These are phyloP conservation scores for Urocyon cinereoargenteus DNA, from an alignment of 2,797 vertebrate genomes.

Conservation along the genomic window DNA sequence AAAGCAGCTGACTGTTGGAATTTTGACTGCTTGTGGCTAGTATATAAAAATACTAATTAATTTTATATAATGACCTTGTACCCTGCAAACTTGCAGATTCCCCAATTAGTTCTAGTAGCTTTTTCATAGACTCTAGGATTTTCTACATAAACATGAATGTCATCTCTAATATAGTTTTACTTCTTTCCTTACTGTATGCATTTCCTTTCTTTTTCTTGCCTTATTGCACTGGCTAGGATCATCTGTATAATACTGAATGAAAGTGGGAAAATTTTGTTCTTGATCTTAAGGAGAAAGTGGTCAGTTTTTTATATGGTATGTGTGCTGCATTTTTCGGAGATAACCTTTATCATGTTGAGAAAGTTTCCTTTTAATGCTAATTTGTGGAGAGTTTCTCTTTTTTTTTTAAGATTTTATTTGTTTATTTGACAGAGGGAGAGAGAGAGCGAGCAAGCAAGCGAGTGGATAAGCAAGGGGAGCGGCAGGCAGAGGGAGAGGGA, in stretches of 20 bases:
- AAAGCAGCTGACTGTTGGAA: background rate
- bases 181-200: background rate
- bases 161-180: background rate
- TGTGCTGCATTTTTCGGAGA: background rate
- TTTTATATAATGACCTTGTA: background rate
- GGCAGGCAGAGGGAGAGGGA: no score
- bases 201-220: conserved; percentile 4
- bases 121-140: background rate
- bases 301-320: background rate
- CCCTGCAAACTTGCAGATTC: background rate
- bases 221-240: background rate
- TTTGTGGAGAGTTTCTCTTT: background rate
- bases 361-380: background rate
- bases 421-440: background rate
- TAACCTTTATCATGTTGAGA: background rate
- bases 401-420: background rate
- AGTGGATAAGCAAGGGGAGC: no score
- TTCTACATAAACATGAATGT: background rate
- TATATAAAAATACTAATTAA: background rate
- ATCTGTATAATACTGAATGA: background rate
- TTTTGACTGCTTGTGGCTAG: background rate
- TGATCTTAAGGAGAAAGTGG: background rate
- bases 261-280: background rate
- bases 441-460: background rate
- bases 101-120: background rate